Evolutionary conservation across 2,797 vertebrate species (phyloP).

Genomic region (Malurus splendens): DNA sequence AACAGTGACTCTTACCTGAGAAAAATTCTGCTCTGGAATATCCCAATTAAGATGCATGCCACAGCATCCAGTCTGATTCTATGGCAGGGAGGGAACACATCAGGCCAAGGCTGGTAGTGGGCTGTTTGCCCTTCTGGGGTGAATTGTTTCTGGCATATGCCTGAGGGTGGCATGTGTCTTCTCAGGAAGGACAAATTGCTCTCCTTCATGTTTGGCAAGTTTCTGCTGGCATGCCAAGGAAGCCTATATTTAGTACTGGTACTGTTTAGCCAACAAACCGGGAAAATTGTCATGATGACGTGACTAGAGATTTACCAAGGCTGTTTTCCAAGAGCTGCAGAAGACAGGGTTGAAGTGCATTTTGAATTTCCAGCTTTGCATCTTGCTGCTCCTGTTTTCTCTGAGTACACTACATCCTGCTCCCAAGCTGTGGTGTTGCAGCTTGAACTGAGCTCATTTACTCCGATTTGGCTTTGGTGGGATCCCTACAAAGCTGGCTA

Average conservation of each 20-base stretch:
- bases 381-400: not conserved
- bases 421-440: not conserved
- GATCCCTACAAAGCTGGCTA: not conserved
- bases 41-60: not conserved
- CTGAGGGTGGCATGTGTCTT: conserved; percentile 25
- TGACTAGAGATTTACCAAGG: not conserved
- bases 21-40: not conserved
- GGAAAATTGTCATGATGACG: conserved; percentile 22
- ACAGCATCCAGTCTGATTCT: not conserved
- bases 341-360: not conserved
- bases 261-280: conserved; percentile 14
- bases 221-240: not conserved
- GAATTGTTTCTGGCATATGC: conserved; percentile 1
- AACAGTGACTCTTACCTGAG: not conserved
- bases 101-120: not conserved
- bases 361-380: not conserved
- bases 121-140: not conserved
- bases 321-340: not conserved
- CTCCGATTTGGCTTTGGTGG: not conserved
- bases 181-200: conserved; percentile 56
- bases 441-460: not conserved
- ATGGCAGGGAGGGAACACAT: not conserved
- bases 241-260: conserved; percentile 33
- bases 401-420: not conserved
- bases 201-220: conserved; percentile 30